A percentile compares a stretch with the other conserved stretches of the same genome.
phyloP scores from a whole-genome alignment of 2,888 invertebrate genomes.

The Euzophera pinguis region DNA sequence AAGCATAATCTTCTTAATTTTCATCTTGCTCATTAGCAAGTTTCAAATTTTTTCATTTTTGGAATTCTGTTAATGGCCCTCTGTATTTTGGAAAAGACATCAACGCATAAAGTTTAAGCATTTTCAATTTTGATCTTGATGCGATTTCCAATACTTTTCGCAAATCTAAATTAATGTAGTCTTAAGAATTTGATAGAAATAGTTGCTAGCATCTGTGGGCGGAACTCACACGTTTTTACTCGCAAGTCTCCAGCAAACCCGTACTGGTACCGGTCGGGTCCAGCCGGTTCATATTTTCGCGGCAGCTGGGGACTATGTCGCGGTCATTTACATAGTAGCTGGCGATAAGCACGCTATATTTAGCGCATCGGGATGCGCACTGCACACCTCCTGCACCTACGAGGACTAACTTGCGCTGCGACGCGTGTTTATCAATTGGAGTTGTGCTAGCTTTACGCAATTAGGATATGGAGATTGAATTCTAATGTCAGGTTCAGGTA shows the following conservation, averaged over 20 bases:
- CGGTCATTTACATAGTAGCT: constrained; percentile 77
- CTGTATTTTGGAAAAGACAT: too few relatives aligned
- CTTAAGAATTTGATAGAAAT: constrained; percentile 7
- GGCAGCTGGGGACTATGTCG: constrained; percentile 70
- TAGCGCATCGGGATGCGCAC: constrained; percentile 63
- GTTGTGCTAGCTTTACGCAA: not conserved
- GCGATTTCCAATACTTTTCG: not conserved
- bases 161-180: not conserved
- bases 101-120: too few relatives aligned
- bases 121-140: not conserved
- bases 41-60: too few relatives aligned
- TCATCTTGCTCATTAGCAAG: too few relatives aligned
- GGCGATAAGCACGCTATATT: constrained; percentile 76
- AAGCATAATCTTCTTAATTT: too few relatives aligned
- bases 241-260: constrained; percentile 44
- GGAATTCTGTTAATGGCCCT: too few relatives aligned
- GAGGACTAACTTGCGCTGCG: constrained; percentile 25
- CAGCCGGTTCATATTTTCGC: constrained; percentile 62
- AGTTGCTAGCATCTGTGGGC: constrained; percentile 38
- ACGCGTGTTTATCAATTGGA: not conserved
- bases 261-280: constrained; percentile 50
- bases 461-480: too few relatives aligned
- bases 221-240: constrained; percentile 66
- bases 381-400: constrained; percentile 55
- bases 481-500: too few relatives aligned